Evolutionary conservation across 2,113 vertebrate species (phyloP), one percentile per base, ranked within the genome.

Genomic region (Anarhynchus alexandrinus): DNA sequence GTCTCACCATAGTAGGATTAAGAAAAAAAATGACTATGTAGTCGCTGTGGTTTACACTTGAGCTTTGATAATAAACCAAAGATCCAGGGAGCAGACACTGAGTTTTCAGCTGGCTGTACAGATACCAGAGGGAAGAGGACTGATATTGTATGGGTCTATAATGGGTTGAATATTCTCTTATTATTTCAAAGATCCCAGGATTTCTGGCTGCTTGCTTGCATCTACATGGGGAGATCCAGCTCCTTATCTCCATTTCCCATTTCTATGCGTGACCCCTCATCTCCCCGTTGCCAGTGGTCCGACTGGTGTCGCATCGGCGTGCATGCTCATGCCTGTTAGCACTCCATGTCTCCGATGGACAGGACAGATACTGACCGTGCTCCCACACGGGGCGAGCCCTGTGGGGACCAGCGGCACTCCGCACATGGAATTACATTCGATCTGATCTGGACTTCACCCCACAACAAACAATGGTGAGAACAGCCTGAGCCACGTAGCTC

Each of bases 291-390:
- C 59, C 64, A 64, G 36, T 23, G 47, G 61, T 45, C 25, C 21
- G 29, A 11, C 25, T 1, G 4, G 66, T 16, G 59, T 73, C 21
- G 1, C 4, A 22, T 4, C 1, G 0, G 5, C 45, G 57, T 64
- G 51, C 58, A 5, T 1, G 1, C 7, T 62, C 17, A 3, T 45
- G 58, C 17, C 58, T 5, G 1, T 79, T 17, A 54, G 58, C 51
- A 5, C 62, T 11, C 51, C 3, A 0, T 47, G 73, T 83, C 62
- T 81, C 61, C 0, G 3, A 78, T 49, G 65, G 73, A 29, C 79
- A 81, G 78, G 47, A 42, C 74, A 59, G 71, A 85, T 54, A 34
- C 29, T 0, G 25, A 58, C 78, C 0, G 2, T 0, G 9, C 47
- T 88, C 89, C 65, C 42, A 27, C 45, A 25, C 0, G 0, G 13